Conservation (phyloP, 2,888 invertebrate species). For the Lysandra bellargus region DNA sequence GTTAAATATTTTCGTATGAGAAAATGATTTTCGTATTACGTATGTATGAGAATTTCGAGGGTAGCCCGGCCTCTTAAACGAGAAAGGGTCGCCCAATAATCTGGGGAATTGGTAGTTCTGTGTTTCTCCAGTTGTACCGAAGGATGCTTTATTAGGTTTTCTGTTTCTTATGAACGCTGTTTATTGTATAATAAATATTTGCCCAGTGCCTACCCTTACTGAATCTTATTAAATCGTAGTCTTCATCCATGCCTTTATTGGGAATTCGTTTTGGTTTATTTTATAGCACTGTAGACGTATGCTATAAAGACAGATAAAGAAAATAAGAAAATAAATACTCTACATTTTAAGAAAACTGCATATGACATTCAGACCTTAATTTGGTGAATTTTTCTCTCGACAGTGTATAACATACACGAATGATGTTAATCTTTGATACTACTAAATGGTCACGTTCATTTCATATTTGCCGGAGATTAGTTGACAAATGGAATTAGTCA, state of each 20-base stretch:
- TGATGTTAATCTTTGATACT: not conserved
- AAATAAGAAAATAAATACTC: too few relatives aligned
- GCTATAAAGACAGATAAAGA: not conserved
- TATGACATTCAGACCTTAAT: too few relatives aligned
- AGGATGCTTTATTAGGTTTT: conserved; percentile 62
- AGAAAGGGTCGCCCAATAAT: conserved; percentile 53
- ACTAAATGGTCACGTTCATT: not conserved
- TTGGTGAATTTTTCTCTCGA: too few relatives aligned
- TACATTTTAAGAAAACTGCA: too few relatives aligned
- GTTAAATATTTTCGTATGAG: too few relatives aligned
- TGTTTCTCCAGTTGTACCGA: conserved; percentile 54
- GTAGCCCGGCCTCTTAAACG: conserved; percentile 35
- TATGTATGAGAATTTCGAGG: too few relatives aligned
- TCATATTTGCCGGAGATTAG: not conserved
- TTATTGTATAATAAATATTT: conserved; percentile 55
- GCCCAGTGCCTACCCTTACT: conserved; percentile 4
- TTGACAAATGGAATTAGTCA: not conserved
- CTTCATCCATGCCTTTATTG: conserved; percentile 17
- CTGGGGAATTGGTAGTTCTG: conserved; percentile 53
- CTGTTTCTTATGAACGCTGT: conserved; percentile 67
- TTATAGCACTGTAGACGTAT: not conserved
- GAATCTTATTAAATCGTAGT: conserved; percentile 21
- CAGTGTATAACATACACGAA: not conserved
- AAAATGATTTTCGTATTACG: too few relatives aligned
- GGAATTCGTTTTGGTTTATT: conserved; percentile 8